Percentiles rank a stretch among this genome's conserved stretches.
Evolutionary conservation across 2,797 vertebrate species (phyloP).

Genomic region (Eospalax fontanierii): DNA sequence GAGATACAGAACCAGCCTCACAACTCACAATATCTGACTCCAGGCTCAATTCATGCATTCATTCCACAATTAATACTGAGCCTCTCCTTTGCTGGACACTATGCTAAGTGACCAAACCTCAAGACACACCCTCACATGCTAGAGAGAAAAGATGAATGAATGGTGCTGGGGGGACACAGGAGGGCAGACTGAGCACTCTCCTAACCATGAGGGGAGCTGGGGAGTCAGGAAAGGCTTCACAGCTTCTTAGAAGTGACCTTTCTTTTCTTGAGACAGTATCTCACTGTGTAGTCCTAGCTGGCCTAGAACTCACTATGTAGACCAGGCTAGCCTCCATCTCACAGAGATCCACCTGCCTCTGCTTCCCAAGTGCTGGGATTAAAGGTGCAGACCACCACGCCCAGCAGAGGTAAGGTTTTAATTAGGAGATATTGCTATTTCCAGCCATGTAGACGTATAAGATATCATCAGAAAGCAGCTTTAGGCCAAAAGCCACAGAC

Average conservation of each 20-base stretch:
- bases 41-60: not conserved
- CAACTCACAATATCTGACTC: not conserved
- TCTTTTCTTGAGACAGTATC: too few relatives aligned
- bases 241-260: not conserved
- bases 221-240: not conserved
- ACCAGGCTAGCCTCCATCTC: too few relatives aligned
- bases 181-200: not conserved
- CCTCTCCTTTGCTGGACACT: not conserved
- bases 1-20: not conserved
- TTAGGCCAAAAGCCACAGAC: fast-evolving
- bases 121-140: not conserved
- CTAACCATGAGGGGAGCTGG: not conserved
- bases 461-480: not conserved
- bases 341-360: too few relatives aligned
- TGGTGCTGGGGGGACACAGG: not conserved
- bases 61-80: not conserved
- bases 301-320: too few relatives aligned
- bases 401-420: not conserved
- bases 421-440: not conserved
- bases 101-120: not conserved
- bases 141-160: too few relatives aligned
- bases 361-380: too few relatives aligned
- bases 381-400: too few relatives aligned
- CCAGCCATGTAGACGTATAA: not conserved
- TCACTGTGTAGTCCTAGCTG: too few relatives aligned